phyloP scores from a whole-genome alignment of 2,797 vertebrate genomes.

The Pteropus rufus region DNA sequence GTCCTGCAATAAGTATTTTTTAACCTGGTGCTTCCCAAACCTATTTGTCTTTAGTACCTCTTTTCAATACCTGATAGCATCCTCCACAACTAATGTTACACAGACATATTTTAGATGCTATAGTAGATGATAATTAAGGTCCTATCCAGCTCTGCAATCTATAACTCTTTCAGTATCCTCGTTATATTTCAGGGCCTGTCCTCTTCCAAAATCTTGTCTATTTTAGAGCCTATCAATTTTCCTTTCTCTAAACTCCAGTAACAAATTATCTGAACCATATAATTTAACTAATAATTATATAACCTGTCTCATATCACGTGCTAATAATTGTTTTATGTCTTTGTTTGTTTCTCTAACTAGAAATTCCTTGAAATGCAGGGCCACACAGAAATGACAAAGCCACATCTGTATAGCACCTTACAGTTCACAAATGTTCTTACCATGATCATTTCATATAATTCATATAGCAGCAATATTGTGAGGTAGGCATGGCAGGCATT shows the following conservation, averaged over 20 bases:
- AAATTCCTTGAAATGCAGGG: neutral
- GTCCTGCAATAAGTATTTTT: neutral
- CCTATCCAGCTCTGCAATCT: neutral
- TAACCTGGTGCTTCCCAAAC: neutral
- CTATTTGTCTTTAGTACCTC: neutral
- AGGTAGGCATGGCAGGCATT: neutral
- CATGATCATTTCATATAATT: neutral
- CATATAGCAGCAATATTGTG: neutral
- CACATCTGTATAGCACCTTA: neutral
- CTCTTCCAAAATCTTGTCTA: neutral
- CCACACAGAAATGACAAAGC: neutral
- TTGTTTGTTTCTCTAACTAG: neutral
- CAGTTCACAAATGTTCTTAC: neutral
- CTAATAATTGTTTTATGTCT: neutral
- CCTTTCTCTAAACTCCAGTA: neutral
- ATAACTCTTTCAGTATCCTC: neutral
- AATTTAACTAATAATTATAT: neutral
- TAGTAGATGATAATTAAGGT: neutral
- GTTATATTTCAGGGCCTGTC: neutral
- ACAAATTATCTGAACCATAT: neutral
- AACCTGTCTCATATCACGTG: neutral
- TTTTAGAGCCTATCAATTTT: neutral
- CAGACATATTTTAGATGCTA: neutral
- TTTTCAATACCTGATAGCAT: neutral
- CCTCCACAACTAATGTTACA: neutral